Evolutionary conservation across 2,113 vertebrate genomes (phyloP).

Genomic region (Meleagris gallopavo): DNA sequence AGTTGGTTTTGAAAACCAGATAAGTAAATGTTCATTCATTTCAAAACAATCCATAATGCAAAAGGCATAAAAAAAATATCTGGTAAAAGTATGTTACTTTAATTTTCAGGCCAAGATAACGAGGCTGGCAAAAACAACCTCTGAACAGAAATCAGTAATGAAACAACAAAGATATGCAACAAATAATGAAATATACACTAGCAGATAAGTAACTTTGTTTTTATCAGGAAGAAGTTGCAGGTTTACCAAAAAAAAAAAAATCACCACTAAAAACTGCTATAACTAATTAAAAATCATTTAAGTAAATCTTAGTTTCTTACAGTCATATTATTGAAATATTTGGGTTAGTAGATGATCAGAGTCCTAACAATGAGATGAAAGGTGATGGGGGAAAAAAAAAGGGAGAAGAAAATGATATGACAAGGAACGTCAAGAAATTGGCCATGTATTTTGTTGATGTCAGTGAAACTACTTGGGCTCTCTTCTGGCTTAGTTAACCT

Average conservation of each 20-base stretch:
- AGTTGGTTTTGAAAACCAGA: not conserved
- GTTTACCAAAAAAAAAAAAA: not conserved
- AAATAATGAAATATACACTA: not conserved
- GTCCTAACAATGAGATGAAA: not conserved
- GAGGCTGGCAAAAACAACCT: not conserved
- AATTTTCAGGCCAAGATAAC: not conserved
- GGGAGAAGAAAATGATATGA: not conserved
- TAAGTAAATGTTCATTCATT: not conserved
- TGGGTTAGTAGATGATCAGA: not conserved
- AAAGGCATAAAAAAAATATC: not conserved
- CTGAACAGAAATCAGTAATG: not conserved
- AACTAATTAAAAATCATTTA: not conserved
- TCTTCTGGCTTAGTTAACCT: not conserved
- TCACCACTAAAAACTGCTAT: accelerated
- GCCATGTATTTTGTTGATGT: not conserved
- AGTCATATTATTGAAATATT: not conserved
- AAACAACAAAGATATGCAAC: not conserved
- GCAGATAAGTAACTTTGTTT: not conserved
- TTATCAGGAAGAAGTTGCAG: not conserved
- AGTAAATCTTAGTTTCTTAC: not conserved
- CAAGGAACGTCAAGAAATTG: not conserved
- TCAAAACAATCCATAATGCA: not conserved
- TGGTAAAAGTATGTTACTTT: not conserved
- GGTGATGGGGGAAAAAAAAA: not conserved
- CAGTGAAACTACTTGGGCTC: not conserved